Conservation (phyloP, 2,113 vertebrate genomes). For the Tragelaphus buxtoni region DNA sequence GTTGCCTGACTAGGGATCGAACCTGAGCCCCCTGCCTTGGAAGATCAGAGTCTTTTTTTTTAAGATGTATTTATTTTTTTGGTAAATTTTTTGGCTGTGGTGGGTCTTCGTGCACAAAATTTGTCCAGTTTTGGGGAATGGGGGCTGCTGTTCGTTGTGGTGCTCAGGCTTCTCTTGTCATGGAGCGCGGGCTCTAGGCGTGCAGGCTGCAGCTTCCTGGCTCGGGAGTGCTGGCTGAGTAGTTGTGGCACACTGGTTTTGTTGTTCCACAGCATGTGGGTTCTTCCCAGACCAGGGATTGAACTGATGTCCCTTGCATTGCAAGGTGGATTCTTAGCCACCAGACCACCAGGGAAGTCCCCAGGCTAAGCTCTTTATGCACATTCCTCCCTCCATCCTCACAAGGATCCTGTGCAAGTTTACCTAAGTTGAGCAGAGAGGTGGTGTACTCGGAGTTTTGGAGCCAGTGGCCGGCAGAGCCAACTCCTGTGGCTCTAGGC, state of each 20-base stretch:
- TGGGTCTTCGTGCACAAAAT: background rate
- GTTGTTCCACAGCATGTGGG: background rate
- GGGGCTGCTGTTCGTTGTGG: background rate
- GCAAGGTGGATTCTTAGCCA: background rate
- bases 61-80: background rate
- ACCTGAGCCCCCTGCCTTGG: background rate
- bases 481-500: background rate
- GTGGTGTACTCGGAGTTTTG: background rate
- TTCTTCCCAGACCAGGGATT: background rate
- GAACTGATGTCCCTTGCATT: background rate
- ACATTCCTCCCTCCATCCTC: background rate
- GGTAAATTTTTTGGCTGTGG: background rate
- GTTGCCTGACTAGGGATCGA: background rate
- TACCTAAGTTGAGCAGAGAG: background rate
- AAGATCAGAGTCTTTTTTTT: background rate
- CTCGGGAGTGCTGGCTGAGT: background rate
- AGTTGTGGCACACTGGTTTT: background rate
- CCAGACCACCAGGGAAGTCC: background rate
- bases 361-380: background rate
- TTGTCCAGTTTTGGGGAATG: background rate
- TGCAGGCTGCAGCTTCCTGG: background rate
- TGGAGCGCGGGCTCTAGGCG: fast-evolving
- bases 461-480: background rate
- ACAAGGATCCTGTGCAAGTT: background rate
- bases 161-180: background rate